Conservation (phyloP, 2,113 vertebrate species). For the Xiphophorus maculatus region DNA sequence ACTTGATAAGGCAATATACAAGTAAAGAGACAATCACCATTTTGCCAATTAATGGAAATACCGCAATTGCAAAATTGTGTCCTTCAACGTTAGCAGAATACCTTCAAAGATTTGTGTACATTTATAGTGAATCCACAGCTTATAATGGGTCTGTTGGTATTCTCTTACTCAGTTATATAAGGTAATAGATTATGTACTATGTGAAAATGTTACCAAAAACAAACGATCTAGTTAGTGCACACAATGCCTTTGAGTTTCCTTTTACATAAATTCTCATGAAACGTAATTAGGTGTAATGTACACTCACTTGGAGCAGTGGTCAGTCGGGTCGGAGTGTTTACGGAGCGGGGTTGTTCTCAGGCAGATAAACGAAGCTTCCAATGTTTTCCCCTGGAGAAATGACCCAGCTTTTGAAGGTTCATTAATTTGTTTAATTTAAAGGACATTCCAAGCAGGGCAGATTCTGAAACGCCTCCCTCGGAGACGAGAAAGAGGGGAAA, state of each 20-base stretch:
- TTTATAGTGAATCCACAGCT: no score
- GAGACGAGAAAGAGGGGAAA: slow-evolving; percentile 45
- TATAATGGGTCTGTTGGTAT: no score
- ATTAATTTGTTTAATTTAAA: slow-evolving; percentile 83
- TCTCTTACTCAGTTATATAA: background rate
- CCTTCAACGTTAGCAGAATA: no score
- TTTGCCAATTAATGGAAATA: no score
- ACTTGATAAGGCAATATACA: no score
- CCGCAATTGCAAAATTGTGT: no score
- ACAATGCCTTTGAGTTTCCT: background rate
- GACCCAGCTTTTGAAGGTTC: slow-evolving; percentile 71
- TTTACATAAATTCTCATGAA: slow-evolving; percentile 36
- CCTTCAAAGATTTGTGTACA: no score
- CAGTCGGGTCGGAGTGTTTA: slow-evolving; percentile 42
- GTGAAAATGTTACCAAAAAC: background rate
- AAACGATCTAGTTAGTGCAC: background rate
- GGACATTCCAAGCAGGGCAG: slow-evolving; percentile 68
- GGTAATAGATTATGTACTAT: background rate
- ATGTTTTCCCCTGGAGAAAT: slow-evolving; percentile 55
- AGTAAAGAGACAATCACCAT: no score
- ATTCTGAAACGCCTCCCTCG: slow-evolving; percentile 60
- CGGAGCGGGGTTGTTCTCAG: slow-evolving; percentile 7
- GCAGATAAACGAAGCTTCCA: slow-evolving; percentile 19
- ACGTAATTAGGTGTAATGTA: slow-evolving; percentile 36
- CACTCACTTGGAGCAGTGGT: slow-evolving; percentile 17